Percentiles rank a stretch among this genome's conserved stretches.
Conservation (phyloP, 2,888 invertebrate genomes). For the Pachydiplax longipennis region DNA sequence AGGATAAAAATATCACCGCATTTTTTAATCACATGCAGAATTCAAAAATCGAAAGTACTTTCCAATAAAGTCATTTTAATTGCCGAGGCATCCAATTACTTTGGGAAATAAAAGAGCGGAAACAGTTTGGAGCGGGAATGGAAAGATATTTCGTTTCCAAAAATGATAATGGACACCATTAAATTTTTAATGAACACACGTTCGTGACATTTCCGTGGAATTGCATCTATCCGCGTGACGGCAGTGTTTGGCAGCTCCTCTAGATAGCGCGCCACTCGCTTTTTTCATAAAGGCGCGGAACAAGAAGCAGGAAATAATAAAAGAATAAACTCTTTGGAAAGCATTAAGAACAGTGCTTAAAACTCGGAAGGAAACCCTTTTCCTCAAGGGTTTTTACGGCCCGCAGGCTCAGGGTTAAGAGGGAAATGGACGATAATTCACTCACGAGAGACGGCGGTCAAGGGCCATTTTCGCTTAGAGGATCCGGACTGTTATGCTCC, state of each 20-base stretch:
- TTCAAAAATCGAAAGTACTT: too few relatives aligned
- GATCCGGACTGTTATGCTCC: background rate
- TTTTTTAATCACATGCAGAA: too few relatives aligned
- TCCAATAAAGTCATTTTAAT: too few relatives aligned
- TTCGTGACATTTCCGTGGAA: background rate
- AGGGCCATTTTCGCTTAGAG: slow-evolving; percentile 16
- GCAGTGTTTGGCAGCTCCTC: background rate
- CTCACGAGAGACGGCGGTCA: slow-evolving; percentile 14
- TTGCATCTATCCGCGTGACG: background rate
- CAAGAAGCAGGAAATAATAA: background rate
- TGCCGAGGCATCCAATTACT: too few relatives aligned
- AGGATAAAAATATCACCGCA: too few relatives aligned
- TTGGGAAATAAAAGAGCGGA: too few relatives aligned
- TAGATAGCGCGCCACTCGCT: background rate
- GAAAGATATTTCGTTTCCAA: too few relatives aligned
- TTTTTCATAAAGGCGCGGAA: background rate
- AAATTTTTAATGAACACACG: background rate
- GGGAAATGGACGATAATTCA: slow-evolving; percentile 29
- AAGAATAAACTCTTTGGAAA: background rate
- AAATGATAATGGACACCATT: background rate
- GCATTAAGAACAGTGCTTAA: slow-evolving; percentile 14
- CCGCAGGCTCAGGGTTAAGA: background rate
- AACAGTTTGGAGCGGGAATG: too few relatives aligned
- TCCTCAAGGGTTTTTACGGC: background rate
- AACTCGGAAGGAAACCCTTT: slow-evolving; percentile 30